A percentile compares a stretch with the other conserved stretches of the same genome.
Conservation (phyloP, 1,140 invertebrate genomes). For the Listronotus oregonensis region DNA sequence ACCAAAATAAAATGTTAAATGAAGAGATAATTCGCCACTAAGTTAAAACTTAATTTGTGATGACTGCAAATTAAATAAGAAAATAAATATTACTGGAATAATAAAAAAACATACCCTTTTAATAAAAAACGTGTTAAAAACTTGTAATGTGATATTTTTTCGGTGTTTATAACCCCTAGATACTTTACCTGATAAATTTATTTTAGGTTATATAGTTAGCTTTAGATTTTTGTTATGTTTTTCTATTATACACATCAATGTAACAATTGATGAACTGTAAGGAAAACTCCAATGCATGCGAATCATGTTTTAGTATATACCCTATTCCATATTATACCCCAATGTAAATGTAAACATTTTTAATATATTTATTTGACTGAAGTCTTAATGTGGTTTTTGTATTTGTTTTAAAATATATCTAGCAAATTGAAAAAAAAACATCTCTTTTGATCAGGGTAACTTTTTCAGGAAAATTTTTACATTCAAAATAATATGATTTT, state of each 20-base stretch:
- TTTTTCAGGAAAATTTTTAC: no score
- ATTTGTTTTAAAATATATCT: no score
- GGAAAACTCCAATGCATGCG: constrained; percentile 31
- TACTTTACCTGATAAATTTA: not conserved
- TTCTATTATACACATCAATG: constrained; percentile 2
- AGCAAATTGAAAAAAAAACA: no score
- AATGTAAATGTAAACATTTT: constrained; percentile 15
- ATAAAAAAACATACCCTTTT: not conserved
- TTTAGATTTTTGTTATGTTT: constrained; percentile 7
- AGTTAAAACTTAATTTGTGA: no score
- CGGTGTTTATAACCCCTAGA: constrained; percentile 10
- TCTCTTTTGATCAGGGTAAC: no score
- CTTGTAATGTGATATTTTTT: constrained; percentile 10
- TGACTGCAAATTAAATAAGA: no score
- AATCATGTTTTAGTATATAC: constrained; percentile 16
- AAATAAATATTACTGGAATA: no score
- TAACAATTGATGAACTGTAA: constrained; percentile 15
- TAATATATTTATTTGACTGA: constrained; percentile 12
- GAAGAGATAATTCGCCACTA: no score
- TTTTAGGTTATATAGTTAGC: not conserved
- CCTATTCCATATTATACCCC: constrained; percentile 14
- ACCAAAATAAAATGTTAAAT: no score
- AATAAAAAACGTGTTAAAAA: constrained; percentile 1
- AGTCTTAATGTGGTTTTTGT: no score
- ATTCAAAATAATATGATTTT: no score